Percentiles rank a stretch among this genome's conserved stretches.
These are phyloP conservation scores for Nymphalis urticae DNA, from an alignment of 2,888 invertebrate species.

Conservation along the genomic window DNA sequence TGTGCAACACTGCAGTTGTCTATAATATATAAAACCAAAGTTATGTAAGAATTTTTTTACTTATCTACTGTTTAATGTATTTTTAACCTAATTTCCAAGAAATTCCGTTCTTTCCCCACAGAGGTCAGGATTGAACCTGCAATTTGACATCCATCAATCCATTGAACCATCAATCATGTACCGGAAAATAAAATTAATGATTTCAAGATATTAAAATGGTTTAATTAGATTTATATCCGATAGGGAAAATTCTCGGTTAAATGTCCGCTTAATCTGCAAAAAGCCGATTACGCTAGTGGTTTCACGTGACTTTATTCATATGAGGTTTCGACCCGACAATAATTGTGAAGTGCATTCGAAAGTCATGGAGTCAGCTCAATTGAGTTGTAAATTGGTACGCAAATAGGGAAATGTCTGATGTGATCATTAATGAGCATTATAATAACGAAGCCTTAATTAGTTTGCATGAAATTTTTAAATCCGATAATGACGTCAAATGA, in stretches of 20 bases:
- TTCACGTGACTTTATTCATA: constrained; percentile 14
- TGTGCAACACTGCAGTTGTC: no score
- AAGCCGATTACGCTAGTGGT: constrained; percentile 25
- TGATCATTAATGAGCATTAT: constrained; percentile 16
- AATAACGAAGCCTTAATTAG: constrained; percentile 5
- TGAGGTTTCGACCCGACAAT: constrained; percentile 1
- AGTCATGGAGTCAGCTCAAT: constrained; percentile 16
- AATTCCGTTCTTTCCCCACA: no score
- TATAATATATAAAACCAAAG: no score
- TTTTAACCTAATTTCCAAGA: no score
- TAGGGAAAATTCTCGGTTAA: constrained; percentile 13
- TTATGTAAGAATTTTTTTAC: no score
- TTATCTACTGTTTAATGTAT: no score
- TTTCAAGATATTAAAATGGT: constrained; percentile 2
- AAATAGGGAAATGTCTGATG: constrained; percentile 18
- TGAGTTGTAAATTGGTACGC: constrained; percentile 26
- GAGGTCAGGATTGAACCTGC: no score
- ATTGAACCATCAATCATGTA: background rate
- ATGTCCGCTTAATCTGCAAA: constrained; percentile 19
- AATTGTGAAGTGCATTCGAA: constrained; percentile 12
- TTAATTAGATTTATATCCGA: constrained; percentile 13
- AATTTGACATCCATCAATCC: no score
- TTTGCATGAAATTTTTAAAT: constrained; percentile 7
- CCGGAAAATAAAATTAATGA: background rate
- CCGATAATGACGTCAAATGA: background rate